Percentiles rank a stretch among this genome's conserved stretches.
Conservation (phyloP, 1,140 invertebrate genomes). For the Zaprionus nigranus region DNA sequence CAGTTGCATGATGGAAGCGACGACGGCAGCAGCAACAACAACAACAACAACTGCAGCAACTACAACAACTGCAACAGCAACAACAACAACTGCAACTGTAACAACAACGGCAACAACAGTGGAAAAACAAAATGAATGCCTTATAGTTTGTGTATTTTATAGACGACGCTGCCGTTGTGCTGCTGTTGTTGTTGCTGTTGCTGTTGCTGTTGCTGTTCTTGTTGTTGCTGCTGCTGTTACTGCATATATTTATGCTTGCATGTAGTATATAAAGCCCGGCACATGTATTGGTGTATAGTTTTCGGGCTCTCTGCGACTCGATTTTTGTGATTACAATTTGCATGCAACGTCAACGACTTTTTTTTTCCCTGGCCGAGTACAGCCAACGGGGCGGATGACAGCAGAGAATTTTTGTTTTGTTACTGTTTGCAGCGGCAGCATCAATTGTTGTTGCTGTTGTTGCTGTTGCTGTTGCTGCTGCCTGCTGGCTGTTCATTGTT, state of each 20-base stretch:
- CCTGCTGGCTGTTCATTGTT: constrained; percentile 34
- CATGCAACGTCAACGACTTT: constrained; percentile 60
- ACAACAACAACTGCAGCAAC: not conserved
- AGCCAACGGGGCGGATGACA: constrained; percentile 66
- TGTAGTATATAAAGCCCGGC: constrained; percentile 13
- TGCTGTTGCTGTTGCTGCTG: not conserved
- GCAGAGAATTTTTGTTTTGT: constrained; percentile 41
- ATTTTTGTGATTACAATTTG: constrained; percentile 74
- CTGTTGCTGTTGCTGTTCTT: constrained; percentile 15
- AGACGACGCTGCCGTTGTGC: constrained; percentile 25
- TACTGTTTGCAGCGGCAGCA: constrained; percentile 14
- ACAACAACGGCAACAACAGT: constrained; percentile 51
- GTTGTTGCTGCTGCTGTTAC: constrained; percentile 2
- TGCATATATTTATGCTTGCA: constrained; percentile 22
- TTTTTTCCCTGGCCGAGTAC: constrained; percentile 7
- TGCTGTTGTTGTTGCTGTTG: constrained; percentile 12
- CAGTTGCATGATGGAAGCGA: constrained; percentile 77
- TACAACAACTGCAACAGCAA: constrained; percentile 13
- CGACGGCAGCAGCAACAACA: constrained; percentile 32
- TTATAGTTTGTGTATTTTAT: constrained; percentile 55
- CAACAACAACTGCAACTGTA: constrained; percentile 16
- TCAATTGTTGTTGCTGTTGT: constrained; percentile 29
- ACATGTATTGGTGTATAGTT: constrained; percentile 25
- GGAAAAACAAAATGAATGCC: constrained; percentile 77
- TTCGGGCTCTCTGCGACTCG: constrained; percentile 39